Conservation (phyloP, 2,888 invertebrate species). For the Orthosia incerta region DNA sequence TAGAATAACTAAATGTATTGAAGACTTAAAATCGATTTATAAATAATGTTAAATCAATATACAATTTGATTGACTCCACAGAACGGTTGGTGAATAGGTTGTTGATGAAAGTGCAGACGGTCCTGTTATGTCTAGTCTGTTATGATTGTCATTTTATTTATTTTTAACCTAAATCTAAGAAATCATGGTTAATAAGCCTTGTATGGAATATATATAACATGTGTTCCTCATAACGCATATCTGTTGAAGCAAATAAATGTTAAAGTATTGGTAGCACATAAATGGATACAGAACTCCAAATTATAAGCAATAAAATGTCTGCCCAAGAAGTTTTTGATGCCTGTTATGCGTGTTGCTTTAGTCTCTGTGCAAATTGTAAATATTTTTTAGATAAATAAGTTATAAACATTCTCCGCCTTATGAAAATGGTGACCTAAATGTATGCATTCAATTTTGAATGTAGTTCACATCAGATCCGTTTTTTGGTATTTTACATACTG, state of each 20-base stretch:
- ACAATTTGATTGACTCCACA: constrained; percentile 64
- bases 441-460: constrained; percentile 72
- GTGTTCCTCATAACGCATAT: constrained; percentile 81
- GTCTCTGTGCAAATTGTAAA: constrained; percentile 89
- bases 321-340: constrained; percentile 75
- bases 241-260: constrained; percentile 79
- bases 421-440: constrained; percentile 80
- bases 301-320: constrained; percentile 82
- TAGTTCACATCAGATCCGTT: constrained; percentile 61
- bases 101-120: constrained; percentile 80
- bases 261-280: constrained; percentile 71
- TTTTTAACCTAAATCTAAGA: constrained; percentile 75
- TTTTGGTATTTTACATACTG: constrained; percentile 61
- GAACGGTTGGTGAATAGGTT: constrained; percentile 64
- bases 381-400: constrained; percentile 79
- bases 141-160: constrained; percentile 84
- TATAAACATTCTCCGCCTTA: constrained; percentile 88
- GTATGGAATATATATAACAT: constrained; percentile 73
- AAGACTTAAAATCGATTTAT: constrained; percentile 65
- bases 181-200: constrained; percentile 70
- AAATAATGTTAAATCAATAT: constrained; percentile 56
- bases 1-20: constrained; percentile 71
- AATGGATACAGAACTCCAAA: constrained; percentile 69
- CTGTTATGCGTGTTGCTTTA: constrained; percentile 82
- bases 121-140: constrained; percentile 85